Evolutionary conservation across 2,113 vertebrate species (phyloP), one percentile per base, ranked within the genome.

Genomic region (Phylloscopus whistleri): DNA sequence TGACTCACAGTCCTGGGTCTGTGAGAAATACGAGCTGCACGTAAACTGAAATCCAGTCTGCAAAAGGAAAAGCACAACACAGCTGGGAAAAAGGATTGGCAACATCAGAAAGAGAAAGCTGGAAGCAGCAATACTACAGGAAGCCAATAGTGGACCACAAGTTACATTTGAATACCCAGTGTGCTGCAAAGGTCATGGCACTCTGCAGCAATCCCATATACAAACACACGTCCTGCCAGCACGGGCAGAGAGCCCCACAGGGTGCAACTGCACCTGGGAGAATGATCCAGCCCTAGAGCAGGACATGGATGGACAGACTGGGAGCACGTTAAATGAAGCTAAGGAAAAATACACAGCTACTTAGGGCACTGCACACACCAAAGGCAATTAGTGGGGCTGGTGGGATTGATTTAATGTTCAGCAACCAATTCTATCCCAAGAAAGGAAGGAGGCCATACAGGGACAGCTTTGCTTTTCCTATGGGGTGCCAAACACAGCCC

Each of bases 111-210:
- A 74, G 87, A 86, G 90, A 92, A 86, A 80, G 64, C 83, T 88
- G 96, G 90, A 96, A 86, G 56, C 64, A 75, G 70, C 64, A 74
- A 13, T 51, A 64, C 76, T 81, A 63, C 64, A 81, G 80, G 72
- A 91, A 93, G 96, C 79, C 90, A 93, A 59, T 1, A 86, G 82
- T 52, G 75, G 79, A 91, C 73, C 91, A 90, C 79, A 94, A 93
- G 90, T 43, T 78, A 60, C 75, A 72, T 93, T 49, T 64, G 68
- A 92, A 92, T 82, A 87, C 69, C 9, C 37, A 58, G 43, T 5
- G 78, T 86, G 79, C 90, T 93, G 85, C 92, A 96, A 63, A 96
- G 90, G 90, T 84, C 93, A 92, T 16, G 52, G 70, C 90, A 89
- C 79, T 85, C 53, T 43, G 48, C 84, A 95, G 87, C 93, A 91